Evolutionary conservation across 2,888 invertebrate species (phyloP).

Genomic region (Eustalomyia histrio): DNA sequence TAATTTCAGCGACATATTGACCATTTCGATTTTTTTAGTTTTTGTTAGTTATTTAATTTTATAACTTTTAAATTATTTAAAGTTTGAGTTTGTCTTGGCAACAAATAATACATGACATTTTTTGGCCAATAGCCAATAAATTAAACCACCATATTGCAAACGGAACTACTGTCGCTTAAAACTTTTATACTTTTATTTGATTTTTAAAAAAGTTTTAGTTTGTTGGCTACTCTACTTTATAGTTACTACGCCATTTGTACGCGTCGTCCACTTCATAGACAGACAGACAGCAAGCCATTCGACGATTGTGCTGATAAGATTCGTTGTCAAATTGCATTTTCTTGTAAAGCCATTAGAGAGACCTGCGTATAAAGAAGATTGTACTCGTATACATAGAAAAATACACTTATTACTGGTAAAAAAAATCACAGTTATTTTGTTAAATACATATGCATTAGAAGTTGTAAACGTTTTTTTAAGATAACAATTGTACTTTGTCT

Average conservation of each 20-base stretch:
- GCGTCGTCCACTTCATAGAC: slow-evolving; percentile 19
- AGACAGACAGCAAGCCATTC: slow-evolving; percentile 28
- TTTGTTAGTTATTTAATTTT: neutral
- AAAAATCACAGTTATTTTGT: too few relatives aligned
- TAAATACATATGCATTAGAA: neutral
- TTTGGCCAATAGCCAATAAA: slow-evolving; percentile 58
- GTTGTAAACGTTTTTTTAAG: neutral
- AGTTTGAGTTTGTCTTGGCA: slow-evolving; percentile 14
- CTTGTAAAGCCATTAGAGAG: slow-evolving; percentile 37
- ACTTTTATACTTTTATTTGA: slow-evolving; percentile 48
- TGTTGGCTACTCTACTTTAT: slow-evolving; percentile 8
- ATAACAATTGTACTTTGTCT: slow-evolving; percentile 8
- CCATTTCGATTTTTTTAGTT: neutral
- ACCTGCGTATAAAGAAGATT: neutral
- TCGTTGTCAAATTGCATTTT: slow-evolving; percentile 41
- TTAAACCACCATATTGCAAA: slow-evolving; percentile 60
- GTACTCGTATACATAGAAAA: too few relatives aligned
- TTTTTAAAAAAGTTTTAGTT: slow-evolving; percentile 33
- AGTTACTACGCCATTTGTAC: slow-evolving; percentile 8
- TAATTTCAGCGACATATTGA: too few relatives aligned
- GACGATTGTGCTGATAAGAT: slow-evolving; percentile 49
- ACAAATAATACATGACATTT: neutral
- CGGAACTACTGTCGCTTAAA: slow-evolving; percentile 52
- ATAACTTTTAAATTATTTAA: neutral
- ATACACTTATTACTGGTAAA: too few relatives aligned